Conservation (phyloP, 1,140 invertebrate genomes). For the Lordiphosa mommai region DNA sequence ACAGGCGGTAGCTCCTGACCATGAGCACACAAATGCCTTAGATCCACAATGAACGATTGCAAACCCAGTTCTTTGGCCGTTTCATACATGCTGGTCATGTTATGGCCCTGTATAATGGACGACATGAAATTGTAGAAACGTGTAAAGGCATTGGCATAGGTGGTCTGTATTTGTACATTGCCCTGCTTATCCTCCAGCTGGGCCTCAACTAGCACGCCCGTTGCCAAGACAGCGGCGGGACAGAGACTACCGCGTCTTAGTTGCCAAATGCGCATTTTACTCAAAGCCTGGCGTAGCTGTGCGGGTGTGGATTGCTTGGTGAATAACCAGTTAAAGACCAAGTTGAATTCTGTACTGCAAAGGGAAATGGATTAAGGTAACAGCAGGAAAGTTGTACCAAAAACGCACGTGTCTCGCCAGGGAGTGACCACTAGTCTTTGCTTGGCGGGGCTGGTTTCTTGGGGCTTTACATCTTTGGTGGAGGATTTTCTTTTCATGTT, state of each 20-base stretch:
- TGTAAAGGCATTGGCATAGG: conserved; percentile 66
- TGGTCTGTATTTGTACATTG: conserved; percentile 27
- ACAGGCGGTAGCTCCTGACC: conserved; percentile 64
- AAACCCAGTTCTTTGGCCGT: conserved; percentile 64
- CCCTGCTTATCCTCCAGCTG: conserved; percentile 40
- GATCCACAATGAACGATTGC: conserved; percentile 70
- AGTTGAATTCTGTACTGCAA: conserved; percentile 61
- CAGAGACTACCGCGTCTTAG: conserved; percentile 59
- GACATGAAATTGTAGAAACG: conserved; percentile 79
- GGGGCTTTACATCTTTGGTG: neutral
- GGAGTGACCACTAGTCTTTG: conserved; percentile 54
- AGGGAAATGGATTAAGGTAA: no score
- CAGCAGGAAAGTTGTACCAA: neutral
- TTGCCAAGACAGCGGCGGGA: conserved; percentile 72
- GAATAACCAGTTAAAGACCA: conserved; percentile 54
- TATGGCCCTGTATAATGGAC: conserved; percentile 65
- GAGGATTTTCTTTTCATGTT: neutral
- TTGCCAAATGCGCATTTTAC: conserved; percentile 61
- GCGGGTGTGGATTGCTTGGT: conserved; percentile 11
- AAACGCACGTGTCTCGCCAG: conserved; percentile 61
- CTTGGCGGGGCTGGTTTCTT: conserved; percentile 14
- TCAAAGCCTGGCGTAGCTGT: conserved; percentile 27
- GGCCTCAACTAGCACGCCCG: conserved; percentile 53
- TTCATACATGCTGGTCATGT: conserved; percentile 70
- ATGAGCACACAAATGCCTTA: conserved; percentile 72